Base-by-base conservation (phyloP, 2,797 vertebrate species). In the Gastrophryne carolinensis region DNA sequence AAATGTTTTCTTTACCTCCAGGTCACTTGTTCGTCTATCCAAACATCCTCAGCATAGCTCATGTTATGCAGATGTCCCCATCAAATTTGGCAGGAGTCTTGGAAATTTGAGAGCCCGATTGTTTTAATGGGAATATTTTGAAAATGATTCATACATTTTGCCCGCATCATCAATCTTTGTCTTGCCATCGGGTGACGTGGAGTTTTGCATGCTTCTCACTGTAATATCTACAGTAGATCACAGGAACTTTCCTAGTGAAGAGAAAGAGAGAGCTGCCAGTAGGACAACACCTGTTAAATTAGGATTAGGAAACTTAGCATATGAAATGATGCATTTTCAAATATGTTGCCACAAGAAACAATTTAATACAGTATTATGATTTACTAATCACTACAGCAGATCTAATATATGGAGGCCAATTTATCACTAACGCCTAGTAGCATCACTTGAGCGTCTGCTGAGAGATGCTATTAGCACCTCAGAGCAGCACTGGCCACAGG, bases 11-110 rank as follows among this genome's bases (percentile, higher is more conserved):
- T 49, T 66, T 72, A 78, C 68, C 75, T 60, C 61, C 61, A 63
- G 75, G 68, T 66, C 68, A 60, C 75, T 78, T 77, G 60, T 56
- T 72, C 67, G 63, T 77, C 74, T 78, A 57, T 64, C 68, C 75
- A 72, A 78, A 78, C 75, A 78, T 78, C 61, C 68, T 72, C 53
- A n/a, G 65, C 72, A 58, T 66, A 72, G 75, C 52, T 72, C 68
- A 78, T 78, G 50, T 64, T 78, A 72, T 66, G 37, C 75, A 66
- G 75, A 78, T 78, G 68, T 66, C 68, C 68, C 50, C 75, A 52
- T 78, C 61, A 66, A 63, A 50, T 30, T 72, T 64, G 67, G 67
- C 60, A 71, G 17, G 56, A 24, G 24, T 34, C 47, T 64, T 37
- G 60, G 67, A 71, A 77, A 71, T 35, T 17, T 34, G 50, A 69